A percentile compares a stretch with the other conserved stretches of the same genome.
Evolutionary conservation across 2,797 vertebrate species (phyloP).

Genomic region (Serranus cabrilla): DNA sequence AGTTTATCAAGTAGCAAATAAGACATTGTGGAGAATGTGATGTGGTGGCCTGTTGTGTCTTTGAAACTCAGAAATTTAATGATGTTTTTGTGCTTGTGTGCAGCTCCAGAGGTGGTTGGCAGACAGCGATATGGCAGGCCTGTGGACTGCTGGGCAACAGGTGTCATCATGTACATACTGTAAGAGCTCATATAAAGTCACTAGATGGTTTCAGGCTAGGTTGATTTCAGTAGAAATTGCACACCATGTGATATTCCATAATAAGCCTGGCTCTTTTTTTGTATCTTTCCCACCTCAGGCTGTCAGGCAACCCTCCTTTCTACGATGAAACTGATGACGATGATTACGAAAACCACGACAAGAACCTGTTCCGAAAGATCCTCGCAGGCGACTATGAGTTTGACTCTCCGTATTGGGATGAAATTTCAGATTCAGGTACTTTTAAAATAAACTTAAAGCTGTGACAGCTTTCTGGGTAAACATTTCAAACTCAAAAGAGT

Average conservation of each 20-base stretch:
- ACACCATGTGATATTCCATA: neutral
- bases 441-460: conserved; percentile 24
- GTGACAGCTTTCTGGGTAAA: conserved; percentile 29
- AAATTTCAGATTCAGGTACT: conserved; percentile 95
- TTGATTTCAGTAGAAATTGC: neutral
- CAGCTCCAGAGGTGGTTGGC: conserved; percentile 97
- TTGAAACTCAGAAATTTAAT: neutral
- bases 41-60: neutral
- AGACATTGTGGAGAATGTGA: neutral
- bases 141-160: conserved; percentile 98
- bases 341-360: conserved; percentile 97
- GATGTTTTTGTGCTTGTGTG: conserved; percentile 41
- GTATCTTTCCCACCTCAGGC: conserved; percentile 74
- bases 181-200: conserved; percentile 83
- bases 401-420: conserved; percentile 98
- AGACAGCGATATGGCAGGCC: conserved; percentile 95
- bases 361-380: conserved; percentile 98
- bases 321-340: conserved; percentile 97
- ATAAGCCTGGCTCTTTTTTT: neutral
- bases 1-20: neutral
- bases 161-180: conserved; percentile 99
- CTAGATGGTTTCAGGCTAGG: neutral
- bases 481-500: conserved; percentile 24
- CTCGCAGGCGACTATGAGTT: conserved; percentile 97
- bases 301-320: conserved; percentile 98